Evolutionary conservation across 2,113 vertebrate species (phyloP), one percentile per base, ranked within the genome.

Genomic region (Lophura nycthemera): DNA sequence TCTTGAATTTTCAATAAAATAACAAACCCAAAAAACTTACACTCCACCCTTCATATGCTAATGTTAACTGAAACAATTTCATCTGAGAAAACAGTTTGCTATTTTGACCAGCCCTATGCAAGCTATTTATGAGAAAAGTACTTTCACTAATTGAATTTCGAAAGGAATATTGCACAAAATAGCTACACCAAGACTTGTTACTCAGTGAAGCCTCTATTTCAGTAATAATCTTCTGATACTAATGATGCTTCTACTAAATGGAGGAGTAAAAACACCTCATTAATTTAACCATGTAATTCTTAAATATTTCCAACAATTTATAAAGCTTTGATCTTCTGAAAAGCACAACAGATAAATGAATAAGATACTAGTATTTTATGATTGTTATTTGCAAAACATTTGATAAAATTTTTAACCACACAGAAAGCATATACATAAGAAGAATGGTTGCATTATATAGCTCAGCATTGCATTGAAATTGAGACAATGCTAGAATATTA

Each of bases 71-170:
- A 65, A 92, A 81, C 8, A 34, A 47, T 74, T 92, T 36, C 8
- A 27, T 50, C 65, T 0, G 1, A 59, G 83, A 76, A 65, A 32
- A 5, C 5, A 8, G 7, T 78, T 83, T 85, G 21, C 13, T n/a
- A 15, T 79, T 90, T 74, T 82, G 71, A 61, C 54, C 43, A 59
- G 38, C 45, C 27, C 25, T 15, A 9, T 20, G 59, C 19, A 82
- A 89, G 54, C 40, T 67, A 42, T 91, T 89, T 10, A 60, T 29
- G 19, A 71, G 60, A 63, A 66, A 80, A 77, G 24, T 50, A 24
- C 71, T 91, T 83, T n/a, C 72, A 60, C 67, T 92, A 88, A 93
- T 90, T 86, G 36, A 38, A 69, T 57, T 91, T 92, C 73, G 71
- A 80, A 85, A 83, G 48, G 63, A 88, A 59, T 86, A 59, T 43